Conservation (phyloP, 2,888 invertebrate species). For the Cheilosia pagana region DNA sequence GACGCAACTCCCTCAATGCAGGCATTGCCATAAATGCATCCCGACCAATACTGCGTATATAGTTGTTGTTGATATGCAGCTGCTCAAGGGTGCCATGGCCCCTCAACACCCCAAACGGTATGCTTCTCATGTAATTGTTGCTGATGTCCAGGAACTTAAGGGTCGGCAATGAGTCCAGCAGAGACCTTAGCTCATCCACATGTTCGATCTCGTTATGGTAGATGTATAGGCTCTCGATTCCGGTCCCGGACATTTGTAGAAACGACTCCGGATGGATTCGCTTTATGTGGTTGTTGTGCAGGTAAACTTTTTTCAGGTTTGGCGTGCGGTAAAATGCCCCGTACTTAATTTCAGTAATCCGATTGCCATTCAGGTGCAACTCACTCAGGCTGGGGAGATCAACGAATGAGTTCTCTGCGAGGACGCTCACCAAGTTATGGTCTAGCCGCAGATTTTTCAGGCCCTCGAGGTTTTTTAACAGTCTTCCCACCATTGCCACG, state of each 20-base stretch:
- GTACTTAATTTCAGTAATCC: constrained; percentile 89
- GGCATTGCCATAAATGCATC: constrained; percentile 94
- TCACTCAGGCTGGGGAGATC: constrained; percentile 89
- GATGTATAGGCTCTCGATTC: constrained; percentile 90
- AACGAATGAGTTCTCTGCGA: constrained; percentile 91
- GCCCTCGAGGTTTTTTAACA: constrained; percentile 89
- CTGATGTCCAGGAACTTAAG: constrained; percentile 91
- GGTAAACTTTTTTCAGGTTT: constrained; percentile 88
- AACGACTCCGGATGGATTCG: constrained; percentile 93
- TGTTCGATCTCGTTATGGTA: constrained; percentile 91
- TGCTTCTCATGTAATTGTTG: constrained; percentile 89
- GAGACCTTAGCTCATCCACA: constrained; percentile 89
- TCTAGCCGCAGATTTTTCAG: constrained; percentile 89
- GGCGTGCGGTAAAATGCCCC: constrained; percentile 93
- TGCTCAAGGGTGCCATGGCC: constrained; percentile 92
- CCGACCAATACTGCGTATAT: constrained; percentile 88
- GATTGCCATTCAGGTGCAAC: constrained; percentile 88
- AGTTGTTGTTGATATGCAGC: constrained; percentile 91
- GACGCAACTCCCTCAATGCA: constrained; percentile 90
- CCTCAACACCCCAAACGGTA: constrained; percentile 90
- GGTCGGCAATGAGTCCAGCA: constrained; percentile 90
- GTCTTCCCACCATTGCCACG: constrained; percentile 92
- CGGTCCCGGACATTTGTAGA: constrained; percentile 89
- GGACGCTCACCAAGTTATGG: constrained; percentile 88
- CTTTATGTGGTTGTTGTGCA: constrained; percentile 90